Percentiles rank a stretch among this genome's conserved stretches.
phyloP scores from a whole-genome alignment of 2,113 vertebrate species.

The Pardalotus punctatus region DNA sequence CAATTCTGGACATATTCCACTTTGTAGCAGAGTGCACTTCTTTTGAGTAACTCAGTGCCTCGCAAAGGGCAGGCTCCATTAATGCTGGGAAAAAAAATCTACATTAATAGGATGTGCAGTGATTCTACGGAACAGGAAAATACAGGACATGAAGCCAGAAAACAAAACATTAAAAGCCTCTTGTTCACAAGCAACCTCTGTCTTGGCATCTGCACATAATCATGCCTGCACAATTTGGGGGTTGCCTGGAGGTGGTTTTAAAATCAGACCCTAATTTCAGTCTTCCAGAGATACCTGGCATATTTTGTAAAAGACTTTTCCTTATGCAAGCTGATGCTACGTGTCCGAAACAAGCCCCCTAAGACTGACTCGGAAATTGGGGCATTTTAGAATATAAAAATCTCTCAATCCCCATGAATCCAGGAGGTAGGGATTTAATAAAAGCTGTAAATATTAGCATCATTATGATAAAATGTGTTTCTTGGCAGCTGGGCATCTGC shows the following conservation, averaged over 20 bases:
- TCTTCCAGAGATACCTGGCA: background rate
- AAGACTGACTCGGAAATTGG: background rate
- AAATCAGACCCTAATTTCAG: background rate
- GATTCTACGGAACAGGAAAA: background rate
- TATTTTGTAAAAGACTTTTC: background rate
- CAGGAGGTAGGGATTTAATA: background rate
- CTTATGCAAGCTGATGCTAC: background rate
- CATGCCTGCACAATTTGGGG: background rate
- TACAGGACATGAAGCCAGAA: background rate
- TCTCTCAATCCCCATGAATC: background rate
- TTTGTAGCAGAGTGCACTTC: background rate
- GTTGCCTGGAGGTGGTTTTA: slow-evolving; percentile 3
- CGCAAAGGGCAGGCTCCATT: background rate
- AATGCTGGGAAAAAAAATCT: background rate
- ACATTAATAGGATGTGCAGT: background rate
- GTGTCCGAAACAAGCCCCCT: background rate
- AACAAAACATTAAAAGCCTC: background rate
- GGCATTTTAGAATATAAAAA: background rate
- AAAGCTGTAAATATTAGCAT: background rate
- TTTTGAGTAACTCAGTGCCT: background rate
- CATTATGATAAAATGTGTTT: background rate
- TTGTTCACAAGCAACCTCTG: background rate
- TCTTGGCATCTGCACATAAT: background rate
- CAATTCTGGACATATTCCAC: background rate
- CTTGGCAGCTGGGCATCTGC: background rate